A percentile compares a stretch with the other conserved stretches of the same genome.
phyloP scores from a whole-genome alignment of 2,797 vertebrate genomes.

The Fundulus diaphanus region DNA sequence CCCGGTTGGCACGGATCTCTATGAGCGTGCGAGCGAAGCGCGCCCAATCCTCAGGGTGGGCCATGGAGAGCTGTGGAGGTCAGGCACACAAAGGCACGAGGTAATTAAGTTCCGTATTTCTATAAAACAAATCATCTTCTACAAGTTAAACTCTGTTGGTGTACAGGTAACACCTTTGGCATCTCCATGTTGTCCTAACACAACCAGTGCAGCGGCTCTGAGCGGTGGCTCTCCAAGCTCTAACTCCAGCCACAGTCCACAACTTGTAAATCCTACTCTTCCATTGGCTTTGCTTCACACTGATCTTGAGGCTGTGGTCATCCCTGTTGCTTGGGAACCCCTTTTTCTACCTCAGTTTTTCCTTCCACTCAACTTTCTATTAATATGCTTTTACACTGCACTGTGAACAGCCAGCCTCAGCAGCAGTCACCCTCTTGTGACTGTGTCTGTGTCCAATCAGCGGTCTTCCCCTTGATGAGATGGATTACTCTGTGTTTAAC shows the following conservation, averaged over 20 bases:
- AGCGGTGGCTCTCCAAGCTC: too few species aligned
- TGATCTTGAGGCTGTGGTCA: too few species aligned
- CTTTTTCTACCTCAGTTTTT: neutral
- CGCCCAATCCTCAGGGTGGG: conserved; percentile 92
- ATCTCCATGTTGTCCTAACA: too few species aligned
- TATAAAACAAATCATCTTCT: neutral
- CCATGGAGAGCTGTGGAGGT: conserved; percentile 85
- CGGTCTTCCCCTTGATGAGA: neutral
- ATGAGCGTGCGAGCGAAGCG: conserved; percentile 91
- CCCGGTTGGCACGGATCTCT: conserved; percentile 94
- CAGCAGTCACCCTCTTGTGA: too few species aligned
- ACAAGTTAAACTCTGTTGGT: too few species aligned
- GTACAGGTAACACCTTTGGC: too few species aligned
- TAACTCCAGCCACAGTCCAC: too few species aligned
- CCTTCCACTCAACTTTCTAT: neutral
- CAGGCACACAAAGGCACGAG: conserved; percentile 9
- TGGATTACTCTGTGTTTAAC: neutral
- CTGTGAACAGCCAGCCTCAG: too few species aligned
- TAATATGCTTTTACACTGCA: neutral
- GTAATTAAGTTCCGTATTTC: neutral
- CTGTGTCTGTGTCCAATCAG: neutral
- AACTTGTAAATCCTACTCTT: too few species aligned
- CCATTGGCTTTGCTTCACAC: too few species aligned
- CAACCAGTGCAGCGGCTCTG: too few species aligned
- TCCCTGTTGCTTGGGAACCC: too few species aligned